Percentiles rank a stretch among this genome's conserved stretches.
These are phyloP conservation scores for Nemoura dubitans DNA, from an alignment of 2,888 invertebrate genomes.

Conservation along the genomic window DNA sequence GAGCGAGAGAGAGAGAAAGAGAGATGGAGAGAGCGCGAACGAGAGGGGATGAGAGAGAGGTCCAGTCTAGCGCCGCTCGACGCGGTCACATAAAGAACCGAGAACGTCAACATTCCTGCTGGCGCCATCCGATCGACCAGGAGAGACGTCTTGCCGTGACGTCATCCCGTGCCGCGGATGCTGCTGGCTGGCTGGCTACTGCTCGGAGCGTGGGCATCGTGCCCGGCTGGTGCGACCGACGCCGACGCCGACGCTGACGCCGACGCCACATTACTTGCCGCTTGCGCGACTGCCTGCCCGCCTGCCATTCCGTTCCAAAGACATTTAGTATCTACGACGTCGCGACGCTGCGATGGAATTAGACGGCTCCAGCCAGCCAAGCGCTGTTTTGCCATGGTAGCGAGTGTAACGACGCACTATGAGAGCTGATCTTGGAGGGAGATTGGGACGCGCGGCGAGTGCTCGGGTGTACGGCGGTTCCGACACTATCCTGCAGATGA, in stretches of 20 bases:
- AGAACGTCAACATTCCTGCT: constrained; percentile 26
- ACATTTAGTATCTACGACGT: neutral
- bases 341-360: neutral
- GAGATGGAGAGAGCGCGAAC: too few relatives aligned
- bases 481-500: too few relatives aligned
- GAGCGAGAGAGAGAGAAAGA: neutral
- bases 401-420: neutral
- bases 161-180: neutral
- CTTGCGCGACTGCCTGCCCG: neutral
- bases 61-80: neutral
- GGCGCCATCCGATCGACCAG: constrained; percentile 30
- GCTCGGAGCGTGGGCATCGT: neutral
- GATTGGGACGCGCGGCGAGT: too few relatives aligned
- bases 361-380: neutral
- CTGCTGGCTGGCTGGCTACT: constrained; percentile 13
- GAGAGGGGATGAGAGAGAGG: neutral
- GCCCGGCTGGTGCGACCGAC: constrained; percentile 8
- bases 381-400: neutral
- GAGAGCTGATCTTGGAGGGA: neutral
- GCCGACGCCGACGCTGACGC: constrained; percentile 8
- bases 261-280: neutral
- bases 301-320: neutral
- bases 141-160: constrained; percentile 22
- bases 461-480: too few relatives aligned
- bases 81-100: constrained; percentile 21